These are phyloP conservation scores for Ctenopoma multispine DNA, from an alignment of 2,797 vertebrate genomes.

Conservation along the genomic window DNA sequence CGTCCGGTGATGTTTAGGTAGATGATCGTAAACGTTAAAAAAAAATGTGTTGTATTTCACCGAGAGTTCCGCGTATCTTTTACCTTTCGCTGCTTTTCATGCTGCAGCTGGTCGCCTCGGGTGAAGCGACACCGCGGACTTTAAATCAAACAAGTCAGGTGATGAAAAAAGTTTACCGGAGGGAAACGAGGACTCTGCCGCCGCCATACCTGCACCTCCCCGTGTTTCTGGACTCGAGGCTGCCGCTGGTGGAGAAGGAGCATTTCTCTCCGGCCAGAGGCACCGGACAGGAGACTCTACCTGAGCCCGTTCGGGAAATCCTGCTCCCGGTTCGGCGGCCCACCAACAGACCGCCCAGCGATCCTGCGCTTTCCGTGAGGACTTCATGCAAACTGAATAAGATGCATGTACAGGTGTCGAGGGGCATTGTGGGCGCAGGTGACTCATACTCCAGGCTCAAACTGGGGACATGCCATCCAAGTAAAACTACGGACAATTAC, in stretches of 20 bases:
- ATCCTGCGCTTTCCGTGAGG: conserved; percentile 15
- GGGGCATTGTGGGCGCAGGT: conserved; percentile 34
- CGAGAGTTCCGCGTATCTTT: conserved; percentile 4
- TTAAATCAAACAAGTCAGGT: not conserved
- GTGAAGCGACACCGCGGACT: not conserved
- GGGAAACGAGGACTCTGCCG: conserved; percentile 5
- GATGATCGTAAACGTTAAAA: not conserved
- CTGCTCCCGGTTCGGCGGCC: conserved; percentile 58
- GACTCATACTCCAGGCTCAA: conserved; percentile 29
- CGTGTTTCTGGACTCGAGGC: conserved; percentile 60
- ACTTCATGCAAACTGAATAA: conserved; percentile 57
- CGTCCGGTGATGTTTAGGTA: not conserved
- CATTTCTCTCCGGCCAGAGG: conserved; percentile 59
- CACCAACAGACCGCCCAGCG: not conserved
- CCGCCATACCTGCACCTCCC: conserved; percentile 71
- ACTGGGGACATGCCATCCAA: conserved; percentile 75
- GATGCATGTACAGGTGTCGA: conserved; percentile 75
- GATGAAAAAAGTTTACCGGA: conserved; percentile 1
- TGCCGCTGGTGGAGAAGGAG: conserved; percentile 66
- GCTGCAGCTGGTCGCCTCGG: not conserved
- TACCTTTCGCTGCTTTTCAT: not conserved
- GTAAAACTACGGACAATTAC: conserved; percentile 33
- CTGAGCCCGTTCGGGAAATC: conserved; percentile 46
- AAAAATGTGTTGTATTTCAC: not conserved
- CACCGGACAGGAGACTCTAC: conserved; percentile 58